Conservation (phyloP, 2,888 invertebrate genomes). For the Oxytorus armatus region DNA sequence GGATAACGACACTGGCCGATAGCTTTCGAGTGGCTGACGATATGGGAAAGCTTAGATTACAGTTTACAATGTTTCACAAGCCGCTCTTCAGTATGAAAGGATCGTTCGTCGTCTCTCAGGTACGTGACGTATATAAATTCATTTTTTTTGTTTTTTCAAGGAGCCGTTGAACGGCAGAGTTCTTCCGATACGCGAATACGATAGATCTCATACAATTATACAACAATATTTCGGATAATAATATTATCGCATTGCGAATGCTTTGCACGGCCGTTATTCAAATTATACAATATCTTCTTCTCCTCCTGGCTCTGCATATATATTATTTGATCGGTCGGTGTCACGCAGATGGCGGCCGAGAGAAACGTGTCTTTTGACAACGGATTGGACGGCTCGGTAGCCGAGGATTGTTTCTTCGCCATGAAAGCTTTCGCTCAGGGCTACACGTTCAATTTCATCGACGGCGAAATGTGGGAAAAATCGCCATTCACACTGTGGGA, state of each 20-base stretch:
- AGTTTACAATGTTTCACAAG: conserved; percentile 96
- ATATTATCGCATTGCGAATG: too few relatives aligned
- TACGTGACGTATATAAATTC: conserved; percentile 83
- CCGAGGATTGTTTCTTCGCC: conserved; percentile 98
- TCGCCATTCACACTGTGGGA: conserved; percentile 98
- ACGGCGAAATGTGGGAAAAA: conserved; percentile 99
- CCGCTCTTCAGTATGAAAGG: conserved; percentile 99
- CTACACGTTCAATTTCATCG: conserved; percentile 97
- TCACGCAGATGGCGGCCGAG: conserved; percentile 92
- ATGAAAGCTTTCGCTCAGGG: conserved; percentile 97
- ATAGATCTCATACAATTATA: too few relatives aligned
- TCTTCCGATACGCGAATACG: too few relatives aligned
- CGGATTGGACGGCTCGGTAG: conserved; percentile 98
- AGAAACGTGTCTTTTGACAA: conserved; percentile 97
- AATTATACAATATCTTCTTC: too few relatives aligned
- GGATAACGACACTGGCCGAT: conserved; percentile 98
- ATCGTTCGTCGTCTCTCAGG: conserved; percentile 98
- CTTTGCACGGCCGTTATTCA: too few relatives aligned
- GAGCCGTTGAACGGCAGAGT: too few relatives aligned
- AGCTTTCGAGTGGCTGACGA: conserved; percentile 98
- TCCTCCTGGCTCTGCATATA: too few relatives aligned
- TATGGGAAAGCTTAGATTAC: conserved; percentile 97
- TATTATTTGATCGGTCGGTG: too few relatives aligned
- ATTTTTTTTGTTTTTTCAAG: too few relatives aligned
- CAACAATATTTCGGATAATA: too few relatives aligned